These are phyloP conservation scores for Oceanodroma leucorhoa DNA, from an alignment of 2,797 vertebrate species.

Conservation along the genomic window DNA sequence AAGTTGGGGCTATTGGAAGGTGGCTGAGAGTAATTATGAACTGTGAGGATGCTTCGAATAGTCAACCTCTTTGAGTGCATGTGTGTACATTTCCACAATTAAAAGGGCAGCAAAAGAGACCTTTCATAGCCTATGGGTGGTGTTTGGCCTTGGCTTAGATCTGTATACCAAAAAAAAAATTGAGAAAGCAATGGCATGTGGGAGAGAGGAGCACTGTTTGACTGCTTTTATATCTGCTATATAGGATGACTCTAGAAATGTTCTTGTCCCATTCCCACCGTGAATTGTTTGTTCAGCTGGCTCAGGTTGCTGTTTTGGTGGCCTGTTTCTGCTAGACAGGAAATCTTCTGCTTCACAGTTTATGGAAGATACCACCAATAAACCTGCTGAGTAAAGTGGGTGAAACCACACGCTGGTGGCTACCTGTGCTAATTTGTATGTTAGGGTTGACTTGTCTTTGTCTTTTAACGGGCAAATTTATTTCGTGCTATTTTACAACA, in stretches of 20 bases:
- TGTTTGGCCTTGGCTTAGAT: not conserved
- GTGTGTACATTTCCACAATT: not conserved
- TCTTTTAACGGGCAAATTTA: not conserved
- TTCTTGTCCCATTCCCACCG: not conserved
- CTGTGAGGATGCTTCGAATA: not conserved
- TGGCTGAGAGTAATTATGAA: not conserved
- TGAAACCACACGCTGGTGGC: not conserved
- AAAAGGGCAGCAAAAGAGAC: not conserved
- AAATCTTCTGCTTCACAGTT: not conserved
- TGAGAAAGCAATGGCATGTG: not conserved
- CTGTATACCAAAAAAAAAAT: not conserved
- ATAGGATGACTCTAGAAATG: not conserved
- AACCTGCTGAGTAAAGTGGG: not conserved
- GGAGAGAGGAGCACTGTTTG: not conserved
- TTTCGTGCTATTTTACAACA: not conserved
- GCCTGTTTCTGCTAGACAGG: not conserved
- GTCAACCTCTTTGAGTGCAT: not conserved
- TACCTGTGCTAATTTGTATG: not conserved
- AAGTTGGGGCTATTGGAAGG: not conserved
- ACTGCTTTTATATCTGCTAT: not conserved
- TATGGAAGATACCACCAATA: not conserved
- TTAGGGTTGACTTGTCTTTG: not conserved
- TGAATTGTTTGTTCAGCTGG: not conserved
- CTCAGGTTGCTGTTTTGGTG: not conserved
- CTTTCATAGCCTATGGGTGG: too few species aligned